A percentile compares a stretch with the other conserved stretches of the same genome.
These are phyloP conservation scores for Ochlodes sylvanus DNA, from an alignment of 2,888 invertebrate genomes.

Conservation along the genomic window DNA sequence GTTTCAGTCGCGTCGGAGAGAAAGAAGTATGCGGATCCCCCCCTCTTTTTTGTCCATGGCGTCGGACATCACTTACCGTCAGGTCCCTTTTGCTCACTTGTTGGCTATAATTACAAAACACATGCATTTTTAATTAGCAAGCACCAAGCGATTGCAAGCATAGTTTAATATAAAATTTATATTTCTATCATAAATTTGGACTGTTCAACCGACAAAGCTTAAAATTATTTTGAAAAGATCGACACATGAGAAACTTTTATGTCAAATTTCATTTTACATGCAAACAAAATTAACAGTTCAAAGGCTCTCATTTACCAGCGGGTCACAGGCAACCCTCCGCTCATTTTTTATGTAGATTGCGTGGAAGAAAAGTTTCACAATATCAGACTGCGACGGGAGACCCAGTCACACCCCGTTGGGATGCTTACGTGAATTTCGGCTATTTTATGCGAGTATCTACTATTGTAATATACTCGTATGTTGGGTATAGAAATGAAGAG, in stretches of 20 bases:
- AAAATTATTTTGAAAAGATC: slow-evolving; percentile 49
- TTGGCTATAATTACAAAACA: too few species aligned
- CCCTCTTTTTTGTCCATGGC: too few species aligned
- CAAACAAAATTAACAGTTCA: slow-evolving; percentile 83
- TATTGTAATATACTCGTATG: neutral
- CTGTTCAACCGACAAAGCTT: neutral
- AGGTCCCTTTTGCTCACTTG: too few species aligned
- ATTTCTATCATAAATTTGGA: too few species aligned
- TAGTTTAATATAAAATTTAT: too few species aligned
- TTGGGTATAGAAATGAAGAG: neutral
- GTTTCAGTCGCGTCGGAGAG: too few species aligned
- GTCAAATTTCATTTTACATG: slow-evolving; percentile 78
- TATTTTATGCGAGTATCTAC: slow-evolving; percentile 49
- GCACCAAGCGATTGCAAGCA: too few species aligned
- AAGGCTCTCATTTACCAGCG: slow-evolving; percentile 81
- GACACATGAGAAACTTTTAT: slow-evolving; percentile 72
- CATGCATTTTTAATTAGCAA: too few species aligned
- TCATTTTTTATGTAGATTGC: slow-evolving; percentile 84
- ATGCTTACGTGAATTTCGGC: slow-evolving; percentile 69
- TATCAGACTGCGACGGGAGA: slow-evolving; percentile 72
- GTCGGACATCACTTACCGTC: too few species aligned
- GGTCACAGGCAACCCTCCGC: slow-evolving; percentile 76
- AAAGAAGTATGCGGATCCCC: too few species aligned
- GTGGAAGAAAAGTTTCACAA: slow-evolving; percentile 82
- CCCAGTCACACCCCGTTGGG: slow-evolving; percentile 63